phyloP scores from a whole-genome alignment of 2,797 vertebrate species.

The Momotus momota region DNA sequence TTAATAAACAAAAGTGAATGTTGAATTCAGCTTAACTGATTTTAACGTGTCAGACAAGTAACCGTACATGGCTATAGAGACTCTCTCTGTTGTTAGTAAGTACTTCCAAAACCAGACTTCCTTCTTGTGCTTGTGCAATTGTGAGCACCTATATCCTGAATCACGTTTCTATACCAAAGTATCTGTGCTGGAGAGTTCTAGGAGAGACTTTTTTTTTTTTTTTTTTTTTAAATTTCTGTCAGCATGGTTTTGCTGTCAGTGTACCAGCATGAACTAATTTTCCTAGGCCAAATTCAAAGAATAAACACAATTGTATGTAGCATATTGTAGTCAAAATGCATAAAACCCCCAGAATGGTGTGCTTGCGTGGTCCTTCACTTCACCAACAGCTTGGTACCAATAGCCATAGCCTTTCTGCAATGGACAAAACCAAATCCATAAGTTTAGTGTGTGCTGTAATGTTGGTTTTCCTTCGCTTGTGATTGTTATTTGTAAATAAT shows the following conservation, averaged over 20 bases:
- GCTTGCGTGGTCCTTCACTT: not conserved
- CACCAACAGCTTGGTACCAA: not conserved
- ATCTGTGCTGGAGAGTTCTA: not conserved
- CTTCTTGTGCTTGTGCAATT: not conserved
- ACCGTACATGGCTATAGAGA: not conserved
- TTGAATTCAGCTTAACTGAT: not conserved
- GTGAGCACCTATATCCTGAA: accelerated
- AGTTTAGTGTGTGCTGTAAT: not conserved
- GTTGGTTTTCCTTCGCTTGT: not conserved
- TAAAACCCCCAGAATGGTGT: not conserved
- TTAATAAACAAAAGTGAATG: not conserved
- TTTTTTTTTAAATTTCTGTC: not conserved
- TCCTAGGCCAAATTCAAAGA: not conserved
- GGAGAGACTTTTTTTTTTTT: not conserved
- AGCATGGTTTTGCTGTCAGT: not conserved
- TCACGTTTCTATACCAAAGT: not conserved
- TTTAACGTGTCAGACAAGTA: not conserved
- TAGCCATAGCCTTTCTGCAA: not conserved
- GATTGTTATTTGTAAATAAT: not conserved
- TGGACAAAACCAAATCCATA: not conserved
- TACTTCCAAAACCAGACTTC: not conserved
- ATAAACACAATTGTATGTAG: not conserved
- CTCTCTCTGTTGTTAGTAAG: not conserved
- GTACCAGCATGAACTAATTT: not conserved
- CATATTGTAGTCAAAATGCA: not conserved